phyloP scores from a whole-genome alignment of 2,113 vertebrate genomes.

The Cryptoleucopteryx plumbea region DNA sequence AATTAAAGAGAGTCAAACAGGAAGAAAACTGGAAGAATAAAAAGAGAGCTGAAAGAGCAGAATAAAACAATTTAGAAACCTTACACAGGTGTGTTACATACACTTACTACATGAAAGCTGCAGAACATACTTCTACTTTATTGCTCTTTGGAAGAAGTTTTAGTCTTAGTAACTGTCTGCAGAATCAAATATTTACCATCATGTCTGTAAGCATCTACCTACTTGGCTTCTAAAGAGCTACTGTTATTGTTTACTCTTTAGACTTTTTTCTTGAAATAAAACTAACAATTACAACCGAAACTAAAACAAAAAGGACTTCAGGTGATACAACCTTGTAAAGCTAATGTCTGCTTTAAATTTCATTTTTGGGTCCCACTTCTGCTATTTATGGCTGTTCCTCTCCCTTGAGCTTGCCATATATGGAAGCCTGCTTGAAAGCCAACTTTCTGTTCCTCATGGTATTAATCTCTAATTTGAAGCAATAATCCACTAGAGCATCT shows the following conservation, averaged over 20 bases:
- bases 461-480: background rate
- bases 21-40: background rate
- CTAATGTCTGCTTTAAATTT: background rate
- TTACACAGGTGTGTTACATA: background rate
- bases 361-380: background rate
- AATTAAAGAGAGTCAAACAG: background rate
- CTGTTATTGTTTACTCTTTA: background rate
- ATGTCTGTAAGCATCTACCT: background rate
- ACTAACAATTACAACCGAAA: background rate
- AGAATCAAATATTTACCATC: background rate
- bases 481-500: background rate
- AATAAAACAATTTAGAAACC: background rate
- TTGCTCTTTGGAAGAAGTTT: background rate
- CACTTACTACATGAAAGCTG: background rate
- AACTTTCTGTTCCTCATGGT: background rate
- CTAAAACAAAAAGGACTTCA: background rate
- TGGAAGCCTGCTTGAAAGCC: background rate
- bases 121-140: background rate
- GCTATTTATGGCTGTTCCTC: background rate
- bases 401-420: background rate
- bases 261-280: background rate
- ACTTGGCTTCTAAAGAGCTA: background rate
- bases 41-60: background rate
- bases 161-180: background rate
- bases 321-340: background rate